phyloP scores from a whole-genome alignment of 2,113 vertebrate species.

The Hemichromis elongatus region DNA sequence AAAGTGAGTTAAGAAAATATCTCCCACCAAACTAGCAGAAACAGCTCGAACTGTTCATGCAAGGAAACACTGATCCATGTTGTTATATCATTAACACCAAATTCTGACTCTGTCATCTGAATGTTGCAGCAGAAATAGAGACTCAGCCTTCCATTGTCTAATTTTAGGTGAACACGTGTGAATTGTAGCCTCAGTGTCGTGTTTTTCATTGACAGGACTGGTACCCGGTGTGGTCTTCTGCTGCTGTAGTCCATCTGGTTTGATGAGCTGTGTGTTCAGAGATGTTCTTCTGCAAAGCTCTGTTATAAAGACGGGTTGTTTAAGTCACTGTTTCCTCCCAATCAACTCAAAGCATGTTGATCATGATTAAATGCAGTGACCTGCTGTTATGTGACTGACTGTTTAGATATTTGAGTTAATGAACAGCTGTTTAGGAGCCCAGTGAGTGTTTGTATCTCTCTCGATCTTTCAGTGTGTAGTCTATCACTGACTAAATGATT shows the following conservation, averaged over 20 bases:
- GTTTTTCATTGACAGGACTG: accelerated
- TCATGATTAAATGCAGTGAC: background rate
- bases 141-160: background rate
- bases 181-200: background rate
- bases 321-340: background rate
- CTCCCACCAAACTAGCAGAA: too few relatives aligned
- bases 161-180: background rate
- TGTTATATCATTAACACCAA: background rate
- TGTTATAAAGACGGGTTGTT: background rate
- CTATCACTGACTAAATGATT: background rate
- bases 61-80: background rate
- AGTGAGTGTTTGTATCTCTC: background rate
- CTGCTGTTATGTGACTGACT: background rate
- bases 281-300: background rate
- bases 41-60: background rate
- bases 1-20: background rate
- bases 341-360: background rate
- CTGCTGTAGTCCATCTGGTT: background rate
- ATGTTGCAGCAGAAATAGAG: background rate
- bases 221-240: background rate
- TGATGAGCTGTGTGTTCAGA: background rate
- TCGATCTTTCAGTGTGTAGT: background rate
- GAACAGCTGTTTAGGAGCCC: accelerated
- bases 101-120: background rate
- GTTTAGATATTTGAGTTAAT: background rate